Evolutionary conservation across 1,140 invertebrate genomes (phyloP), one percentile per base, ranked within the genome.

Genomic region (Magallana ariakensis): DNA sequence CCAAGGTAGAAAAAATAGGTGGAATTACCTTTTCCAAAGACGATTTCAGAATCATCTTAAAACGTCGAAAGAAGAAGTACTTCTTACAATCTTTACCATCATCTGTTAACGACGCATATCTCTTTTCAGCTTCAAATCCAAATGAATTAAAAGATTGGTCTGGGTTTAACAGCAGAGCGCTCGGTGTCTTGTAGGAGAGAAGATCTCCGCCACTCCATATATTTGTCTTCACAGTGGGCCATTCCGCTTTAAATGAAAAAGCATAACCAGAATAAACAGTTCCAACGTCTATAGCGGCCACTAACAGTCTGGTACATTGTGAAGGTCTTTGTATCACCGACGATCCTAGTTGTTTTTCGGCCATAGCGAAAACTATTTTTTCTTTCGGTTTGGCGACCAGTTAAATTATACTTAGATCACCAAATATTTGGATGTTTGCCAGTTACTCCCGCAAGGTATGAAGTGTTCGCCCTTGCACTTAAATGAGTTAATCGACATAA

Each of bases 131-230:
- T 7, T 70, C 19, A 70, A 70, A 70, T 26, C 62, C 62, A 70
- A 70, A 70, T 22, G 62, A n/a, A 11, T 70, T 70, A 11, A 70
- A 70, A 11, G 62, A 70, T 22, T 70, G 16, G 62, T 70, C 62
- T 10, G 62, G 62, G 26, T 70, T 70, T 22, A 70, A 22, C 26
- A 70, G 83, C 70, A 62, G 57, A 58, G 88, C 88, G 54, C 33
- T 90, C 11, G 57, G 83, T 0, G 62, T 22, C 26, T 70, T 70
- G 19, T 70, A 70, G 19, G 62, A 70, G 3, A 70, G 5, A 10
- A 22, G 19, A 10, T 2, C 4, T 70, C 19, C 62, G 62, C 62
- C 62, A 7, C 9, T 3, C 62, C 62, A 70, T 8, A 4, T 26
- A 22, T 70, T 70, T 0, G 62, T 70, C 7, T 26, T n/a, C 7